These are phyloP conservation scores for Callipepla californica DNA, from an alignment of 2,113 vertebrate species.

Conservation along the genomic window DNA sequence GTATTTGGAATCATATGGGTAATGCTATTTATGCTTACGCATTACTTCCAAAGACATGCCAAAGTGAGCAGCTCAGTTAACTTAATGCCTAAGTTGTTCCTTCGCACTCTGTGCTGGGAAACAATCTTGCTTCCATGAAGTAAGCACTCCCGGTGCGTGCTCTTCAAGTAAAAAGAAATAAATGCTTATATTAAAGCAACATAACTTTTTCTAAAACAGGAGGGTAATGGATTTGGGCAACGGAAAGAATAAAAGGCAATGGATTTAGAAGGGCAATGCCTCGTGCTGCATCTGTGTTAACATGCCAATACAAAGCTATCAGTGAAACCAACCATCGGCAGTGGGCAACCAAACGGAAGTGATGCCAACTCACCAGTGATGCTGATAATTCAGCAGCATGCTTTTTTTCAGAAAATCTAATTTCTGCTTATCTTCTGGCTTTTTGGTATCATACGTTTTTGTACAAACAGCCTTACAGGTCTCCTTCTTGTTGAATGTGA, in stretches of 20 bases:
- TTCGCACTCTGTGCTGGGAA: neutral
- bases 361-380: conserved; percentile 87
- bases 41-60: neutral
- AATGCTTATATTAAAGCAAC: neutral
- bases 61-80: neutral
- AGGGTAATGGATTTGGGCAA: no score
- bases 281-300: neutral
- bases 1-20: neutral
- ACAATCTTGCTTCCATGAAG: neutral
- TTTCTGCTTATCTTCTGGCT: conserved; percentile 82
- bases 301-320: neutral
- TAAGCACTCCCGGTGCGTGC: neutral
- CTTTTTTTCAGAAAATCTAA: conserved; percentile 93
- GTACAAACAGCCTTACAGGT: conserved; percentile 86
- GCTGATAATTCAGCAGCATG: conserved; percentile 95
- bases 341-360: neutral
- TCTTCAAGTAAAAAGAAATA: neutral
- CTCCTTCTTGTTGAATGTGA: conserved; percentile 86
- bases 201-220: neutral
- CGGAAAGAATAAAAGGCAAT: neutral
- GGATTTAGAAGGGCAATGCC: neutral
- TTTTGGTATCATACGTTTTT: conserved; percentile 82
- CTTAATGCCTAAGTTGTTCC: neutral
- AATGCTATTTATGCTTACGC: neutral
- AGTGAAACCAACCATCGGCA: neutral